Evolutionary conservation across 2,113 vertebrate species (phyloP).

Genomic region (Neodontobutis hainanensis): DNA sequence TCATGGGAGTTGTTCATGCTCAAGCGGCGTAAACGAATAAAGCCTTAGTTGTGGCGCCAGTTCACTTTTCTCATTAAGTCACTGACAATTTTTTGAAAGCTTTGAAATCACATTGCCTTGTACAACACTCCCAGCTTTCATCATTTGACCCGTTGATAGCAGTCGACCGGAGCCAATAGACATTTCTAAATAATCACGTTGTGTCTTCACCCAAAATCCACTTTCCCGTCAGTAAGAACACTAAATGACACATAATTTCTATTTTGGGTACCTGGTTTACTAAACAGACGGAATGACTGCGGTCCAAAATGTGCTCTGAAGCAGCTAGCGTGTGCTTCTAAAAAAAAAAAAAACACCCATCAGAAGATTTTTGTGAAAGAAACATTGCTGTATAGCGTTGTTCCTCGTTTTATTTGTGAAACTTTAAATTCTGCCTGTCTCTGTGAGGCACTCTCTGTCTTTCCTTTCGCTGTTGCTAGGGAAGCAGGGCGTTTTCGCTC

Average conservation of each 20-base stretch:
- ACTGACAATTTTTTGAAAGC: not conserved
- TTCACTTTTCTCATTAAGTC: not conserved
- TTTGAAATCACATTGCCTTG: slow-evolving; percentile 2
- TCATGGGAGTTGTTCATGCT: not conserved
- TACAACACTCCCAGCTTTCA: not conserved
- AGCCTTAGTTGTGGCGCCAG: not conserved
- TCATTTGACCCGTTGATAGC: not conserved
- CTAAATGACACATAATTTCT: slow-evolving; percentile 56
- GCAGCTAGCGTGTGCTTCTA: slow-evolving; percentile 5
- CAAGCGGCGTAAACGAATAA: not conserved
- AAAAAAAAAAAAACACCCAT: slow-evolving; percentile 29
- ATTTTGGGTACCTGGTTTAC: slow-evolving; percentile 60
- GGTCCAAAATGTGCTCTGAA: slow-evolving; percentile 4
- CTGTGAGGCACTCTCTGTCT: slow-evolving; percentile 28
- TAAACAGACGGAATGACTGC: slow-evolving; percentile 48
- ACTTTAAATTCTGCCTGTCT: slow-evolving; percentile 54
- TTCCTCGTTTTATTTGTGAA: slow-evolving; percentile 47
- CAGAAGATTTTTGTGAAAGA: slow-evolving; percentile 24
- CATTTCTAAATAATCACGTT: slow-evolving; percentile 43
- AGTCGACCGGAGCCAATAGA: slow-evolving; percentile 28
- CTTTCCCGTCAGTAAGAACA: slow-evolving; percentile 37
- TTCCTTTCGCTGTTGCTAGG: slow-evolving; percentile 74
- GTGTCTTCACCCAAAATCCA: slow-evolving; percentile 42
- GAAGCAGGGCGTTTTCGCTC: slow-evolving; percentile 79
- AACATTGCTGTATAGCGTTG: slow-evolving; percentile 10